Evolutionary conservation across 2,888 invertebrate genomes (phyloP), one percentile per base, ranked within the genome.

Genomic region (Alcis repandata): DNA sequence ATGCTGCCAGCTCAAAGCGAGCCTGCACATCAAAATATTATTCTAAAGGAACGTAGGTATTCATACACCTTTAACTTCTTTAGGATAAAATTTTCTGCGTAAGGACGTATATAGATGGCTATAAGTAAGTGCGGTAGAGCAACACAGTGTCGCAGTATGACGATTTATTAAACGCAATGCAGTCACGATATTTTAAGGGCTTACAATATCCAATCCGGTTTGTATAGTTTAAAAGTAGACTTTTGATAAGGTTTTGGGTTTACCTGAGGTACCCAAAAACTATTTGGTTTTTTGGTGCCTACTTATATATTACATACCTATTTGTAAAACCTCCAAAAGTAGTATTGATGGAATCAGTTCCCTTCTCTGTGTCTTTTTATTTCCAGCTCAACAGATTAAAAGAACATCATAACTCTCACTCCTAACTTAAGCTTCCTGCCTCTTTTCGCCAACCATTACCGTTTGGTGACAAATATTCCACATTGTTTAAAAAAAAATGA

Each of bases 1-100:
- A 97, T 71, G 95, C 95, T 66, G 95, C 94, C 88, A 96, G 94
- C 90, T 96, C 95, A 78, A 95, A 94, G 61, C 95, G 95, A 70
- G 95, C 90, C 96, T 96, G 80, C 19, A 27, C 9, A 22, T 3
- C 20, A 40, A 45, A 20, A 45, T 45, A 17, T 13, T 20, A 13
- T 7, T 4, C 20, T 43, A 11, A 43, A n/a, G n/a, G n/a, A n/a
- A n/a, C n/a, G n/a, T n/a, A n/a, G n/a, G n/a, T n/a, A n/a, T n/a
- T n/a, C n/a, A n/a, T n/a, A 27, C 6, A 4, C 27, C 11, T 22
- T 17, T 17, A 41, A 41, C n/a, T n/a, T 38, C 13, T 38, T 41
- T 9, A 17, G n/a, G n/a, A n/a, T 38, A n/a, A n/a, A n/a, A n/a
- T 4, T 13, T 38, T n/a, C n/a, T 38, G 1, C n/a, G n/a, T 38